Evolutionary conservation across 2,797 vertebrate species (phyloP).

Genomic region (Hemibagrus guttatus): DNA sequence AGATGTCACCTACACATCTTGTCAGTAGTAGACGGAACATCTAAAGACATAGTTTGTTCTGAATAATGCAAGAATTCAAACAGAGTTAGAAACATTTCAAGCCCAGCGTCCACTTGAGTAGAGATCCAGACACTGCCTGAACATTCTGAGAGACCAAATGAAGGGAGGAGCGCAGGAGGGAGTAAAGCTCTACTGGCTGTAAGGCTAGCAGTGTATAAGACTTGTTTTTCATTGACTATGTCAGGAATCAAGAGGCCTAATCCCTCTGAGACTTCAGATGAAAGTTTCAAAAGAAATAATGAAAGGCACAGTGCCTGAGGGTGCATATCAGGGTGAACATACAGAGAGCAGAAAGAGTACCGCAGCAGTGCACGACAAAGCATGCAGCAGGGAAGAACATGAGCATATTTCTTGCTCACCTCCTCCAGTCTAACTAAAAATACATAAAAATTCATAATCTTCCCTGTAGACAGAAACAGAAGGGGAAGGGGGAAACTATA

Average conservation of each 20-base stretch:
- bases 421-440: slow-evolving; percentile 75
- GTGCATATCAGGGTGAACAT: slow-evolving; percentile 78
- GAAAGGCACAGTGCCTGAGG: slow-evolving; percentile 79
- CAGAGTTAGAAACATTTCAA: slow-evolving; percentile 48
- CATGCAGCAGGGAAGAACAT: slow-evolving; percentile 71
- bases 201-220: slow-evolving; percentile 76
- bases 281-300: slow-evolving; percentile 85
- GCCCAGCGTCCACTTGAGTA: slow-evolving; percentile 60
- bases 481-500: slow-evolving; percentile 57
- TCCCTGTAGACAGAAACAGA: slow-evolving; percentile 74
- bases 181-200: slow-evolving; percentile 66
- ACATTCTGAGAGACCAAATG: slow-evolving; percentile 51
- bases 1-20: slow-evolving; percentile 24
- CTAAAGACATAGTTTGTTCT: slow-evolving; percentile 38
- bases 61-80: slow-evolving; percentile 44
- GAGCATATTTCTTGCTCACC: slow-evolving; percentile 70
- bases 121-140: slow-evolving; percentile 65
- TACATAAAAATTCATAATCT: slow-evolving; percentile 66
- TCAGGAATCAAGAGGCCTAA: slow-evolving; percentile 84
- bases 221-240: slow-evolving; percentile 84
- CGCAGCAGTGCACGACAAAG: slow-evolving; percentile 69
- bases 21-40: slow-evolving; percentile 11
- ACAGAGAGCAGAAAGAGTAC: slow-evolving; percentile 71
- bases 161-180: slow-evolving; percentile 57
- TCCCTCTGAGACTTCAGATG: slow-evolving; percentile 82